A percentile compares a stretch with the other conserved stretches of the same genome.
phyloP scores from a whole-genome alignment of 2,113 vertebrate genomes.

The Stictonetta naevosa region DNA sequence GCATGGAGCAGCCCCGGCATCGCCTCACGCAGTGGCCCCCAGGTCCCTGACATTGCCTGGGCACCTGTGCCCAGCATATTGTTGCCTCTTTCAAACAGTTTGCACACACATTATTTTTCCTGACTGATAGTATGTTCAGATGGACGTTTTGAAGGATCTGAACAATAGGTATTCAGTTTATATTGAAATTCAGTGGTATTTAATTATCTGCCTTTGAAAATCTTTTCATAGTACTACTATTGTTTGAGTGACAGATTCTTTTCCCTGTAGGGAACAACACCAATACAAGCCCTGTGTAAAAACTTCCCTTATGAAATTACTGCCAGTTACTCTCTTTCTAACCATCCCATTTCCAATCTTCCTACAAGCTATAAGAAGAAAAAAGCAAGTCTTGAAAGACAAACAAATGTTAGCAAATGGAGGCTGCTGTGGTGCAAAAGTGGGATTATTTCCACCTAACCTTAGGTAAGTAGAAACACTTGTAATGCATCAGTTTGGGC shows the following conservation, averaged over 20 bases:
- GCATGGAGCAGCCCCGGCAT: background rate
- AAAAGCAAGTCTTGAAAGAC: background rate
- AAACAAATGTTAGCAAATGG: background rate
- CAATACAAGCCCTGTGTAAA: background rate
- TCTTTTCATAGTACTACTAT: background rate
- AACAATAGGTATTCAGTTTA: background rate
- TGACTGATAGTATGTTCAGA: background rate
- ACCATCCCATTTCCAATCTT: background rate
- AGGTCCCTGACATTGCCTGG: too few species aligned
- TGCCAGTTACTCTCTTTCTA: background rate
- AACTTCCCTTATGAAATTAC: background rate
- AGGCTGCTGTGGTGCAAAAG: background rate
- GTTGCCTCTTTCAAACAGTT: background rate
- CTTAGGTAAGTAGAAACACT: background rate
- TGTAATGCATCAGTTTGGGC: background rate
- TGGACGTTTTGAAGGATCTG: background rate
- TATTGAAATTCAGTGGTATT: background rate
- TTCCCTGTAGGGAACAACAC: background rate
- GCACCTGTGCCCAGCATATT: background rate
- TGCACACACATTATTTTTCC: background rate
- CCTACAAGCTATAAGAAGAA: background rate
- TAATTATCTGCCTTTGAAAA: background rate
- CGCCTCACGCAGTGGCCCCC: too few species aligned
- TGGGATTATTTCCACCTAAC: background rate
- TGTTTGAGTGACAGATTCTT: background rate